Base-by-base conservation (phyloP, 2,797 vertebrate species). In the Odontamblyopus rebecca region DNA sequence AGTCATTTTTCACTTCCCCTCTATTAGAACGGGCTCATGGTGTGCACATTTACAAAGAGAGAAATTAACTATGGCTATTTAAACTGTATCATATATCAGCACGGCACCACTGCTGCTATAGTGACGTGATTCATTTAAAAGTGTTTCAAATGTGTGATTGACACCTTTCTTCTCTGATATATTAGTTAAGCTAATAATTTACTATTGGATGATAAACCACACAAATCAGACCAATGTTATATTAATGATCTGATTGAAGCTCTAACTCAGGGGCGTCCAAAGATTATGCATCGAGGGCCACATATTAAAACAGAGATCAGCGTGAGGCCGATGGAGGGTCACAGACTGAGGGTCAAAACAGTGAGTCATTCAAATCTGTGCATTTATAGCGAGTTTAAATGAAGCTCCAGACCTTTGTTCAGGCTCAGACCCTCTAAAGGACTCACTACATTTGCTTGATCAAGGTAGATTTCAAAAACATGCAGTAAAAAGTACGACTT, bases 21-120 rank as follows among this genome's bases (percentile, higher is more conserved):
- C 48, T 48, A 35, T 65, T 9, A n/a, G 16, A 69, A 27, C 2
- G 23, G 23, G 54, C 13, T 12, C 23, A 51, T 68, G 54, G 27
- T 6, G 48, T 30, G 65, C 29, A 19, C 48, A 12, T 18, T 50
- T 29, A 50, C 41, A 23, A 41, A 63, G 38, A 63, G n/a, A 23
- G 27, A 53, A 32, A 67, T 53, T n/a, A 67, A 67, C 48, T 53
- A 54, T 29, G 23, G 26, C 38, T 7, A 50, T 67, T 67, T 26
- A 50, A 67, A 51, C 51, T 30, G 3, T 51, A 53, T 67, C 64
- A 67, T 67, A 50, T 50, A 67, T 67, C 64, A 67, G 44, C 29
- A 11, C 15, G 41, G 48, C 6, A 9, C 26, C 62, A 61, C 62
- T 27, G 35, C 19, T 12, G 1, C 32, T 12, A 23, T 48, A 48